Base-by-base conservation (phyloP, 2,888 invertebrate genomes). In the Rhaphigaster nebulosa region DNA sequence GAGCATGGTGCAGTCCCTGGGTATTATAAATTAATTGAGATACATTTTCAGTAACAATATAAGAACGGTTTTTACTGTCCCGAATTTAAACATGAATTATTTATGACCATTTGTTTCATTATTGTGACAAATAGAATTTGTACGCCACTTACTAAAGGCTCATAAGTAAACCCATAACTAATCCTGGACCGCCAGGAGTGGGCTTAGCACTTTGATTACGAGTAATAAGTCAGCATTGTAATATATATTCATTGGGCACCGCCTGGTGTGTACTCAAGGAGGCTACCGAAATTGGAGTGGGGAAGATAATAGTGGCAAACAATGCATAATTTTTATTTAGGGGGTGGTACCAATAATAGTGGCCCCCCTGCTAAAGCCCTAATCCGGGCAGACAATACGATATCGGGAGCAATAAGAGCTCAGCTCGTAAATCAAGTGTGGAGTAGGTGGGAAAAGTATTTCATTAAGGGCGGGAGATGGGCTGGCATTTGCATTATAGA, bases 371-470 rank as follows among this genome's bases (percentile, higher is more conserved):
- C 50, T 87, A 87, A 90, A 76, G 87, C 89, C 90, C 90, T 91
- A 91, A 91, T 91, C 91, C 91, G 41, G 38, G 52, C 88, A 87
- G 80, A 91, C 91, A 91, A 91, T 91, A 90, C 91, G 90, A 91
- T 91, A 91, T 91, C 89, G 70, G 38, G 90, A 91, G 91, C 91
- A 91, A 91, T 91, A 91, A 91, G 91, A 84, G 90, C 80, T 87
- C 88, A 76, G 80, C 88, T 90, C 91, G 90, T 92, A 92, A 92
- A 91, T 92, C 92, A 91, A 92, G 92, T 91, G 92, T 91, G 91
- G 26, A 87, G 87, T 91, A 91, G 91, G 92, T 91, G 90, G 91
- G 91, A 91, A 90, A 92, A 91, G 91, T 91, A 91, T 91, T 91
- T 91, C 90, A 91, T 91, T 91, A 91, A 90, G 91, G 70, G 91